These are phyloP conservation scores for Acanthococcus lagerstroemiae DNA, from an alignment of 2,888 invertebrate species.

Conservation along the genomic window DNA sequence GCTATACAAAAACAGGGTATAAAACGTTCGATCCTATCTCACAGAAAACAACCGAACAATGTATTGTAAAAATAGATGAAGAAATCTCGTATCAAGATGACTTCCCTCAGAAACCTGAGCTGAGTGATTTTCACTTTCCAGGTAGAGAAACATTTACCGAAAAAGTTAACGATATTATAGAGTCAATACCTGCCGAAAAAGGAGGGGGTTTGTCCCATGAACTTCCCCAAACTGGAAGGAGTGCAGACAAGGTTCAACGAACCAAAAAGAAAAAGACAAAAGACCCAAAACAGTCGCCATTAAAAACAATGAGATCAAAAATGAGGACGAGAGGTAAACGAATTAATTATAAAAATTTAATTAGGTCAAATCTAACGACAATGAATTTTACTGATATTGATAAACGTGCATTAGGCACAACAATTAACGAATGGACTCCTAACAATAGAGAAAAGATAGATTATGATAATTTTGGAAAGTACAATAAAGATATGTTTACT, in stretches of 20 bases:
- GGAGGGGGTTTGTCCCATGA: background rate
- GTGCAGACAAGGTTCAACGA: background rate
- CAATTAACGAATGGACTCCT: too few species aligned
- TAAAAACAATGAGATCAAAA: background rate
- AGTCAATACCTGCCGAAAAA: background rate
- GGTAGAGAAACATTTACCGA: background rate
- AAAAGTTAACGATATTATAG: background rate
- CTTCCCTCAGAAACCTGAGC: background rate
- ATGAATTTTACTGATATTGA: too few species aligned
- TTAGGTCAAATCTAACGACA: too few species aligned
- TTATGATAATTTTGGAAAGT: too few species aligned
- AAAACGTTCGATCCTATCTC: background rate
- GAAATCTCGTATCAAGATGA: background rate
- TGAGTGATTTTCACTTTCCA: background rate
- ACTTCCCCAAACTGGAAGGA: background rate
- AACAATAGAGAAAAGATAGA: too few species aligned
- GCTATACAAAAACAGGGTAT: background rate
- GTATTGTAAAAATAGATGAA: background rate
- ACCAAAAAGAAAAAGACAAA: background rate
- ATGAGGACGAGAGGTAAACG: background rate
- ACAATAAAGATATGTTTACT: too few species aligned
- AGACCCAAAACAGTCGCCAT: background rate
- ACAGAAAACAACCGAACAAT: background rate
- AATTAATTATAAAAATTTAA: too few species aligned
- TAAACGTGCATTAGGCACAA: too few species aligned